phyloP scores from a whole-genome alignment of 2,797 vertebrate genomes.

The Smutsia temminckii region DNA sequence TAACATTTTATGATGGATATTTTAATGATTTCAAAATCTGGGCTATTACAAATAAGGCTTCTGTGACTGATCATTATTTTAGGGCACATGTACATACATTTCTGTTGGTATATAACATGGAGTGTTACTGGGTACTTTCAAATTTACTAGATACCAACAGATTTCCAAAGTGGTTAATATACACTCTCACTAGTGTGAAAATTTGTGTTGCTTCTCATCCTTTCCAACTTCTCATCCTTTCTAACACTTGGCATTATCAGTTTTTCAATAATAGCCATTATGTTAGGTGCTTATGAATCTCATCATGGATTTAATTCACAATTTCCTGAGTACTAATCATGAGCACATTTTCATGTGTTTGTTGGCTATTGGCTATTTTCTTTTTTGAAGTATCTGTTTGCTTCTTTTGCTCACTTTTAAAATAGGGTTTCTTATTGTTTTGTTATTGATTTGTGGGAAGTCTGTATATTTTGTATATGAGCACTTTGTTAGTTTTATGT shows the following conservation, averaged over 20 bases:
- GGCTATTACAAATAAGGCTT: not conserved
- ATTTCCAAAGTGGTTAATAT: not conserved
- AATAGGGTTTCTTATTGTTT: not conserved
- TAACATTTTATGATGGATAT: not conserved
- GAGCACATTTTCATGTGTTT: not conserved
- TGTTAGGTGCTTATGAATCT: not conserved
- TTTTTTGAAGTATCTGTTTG: not conserved
- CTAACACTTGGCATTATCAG: not conserved
- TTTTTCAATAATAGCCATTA: not conserved
- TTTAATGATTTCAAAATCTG: not conserved
- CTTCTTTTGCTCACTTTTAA: not conserved
- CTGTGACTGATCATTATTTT: not conserved
- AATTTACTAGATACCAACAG: not conserved
- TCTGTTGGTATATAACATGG: not conserved
- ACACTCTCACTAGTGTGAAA: not conserved
- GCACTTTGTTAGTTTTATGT: not conserved
- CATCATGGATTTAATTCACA: not conserved
- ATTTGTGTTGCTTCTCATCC: not conserved
- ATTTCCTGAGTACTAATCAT: slow-evolving; percentile 3
- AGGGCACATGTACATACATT: not conserved
- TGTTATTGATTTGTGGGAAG: not conserved
- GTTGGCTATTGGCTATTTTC: not conserved
- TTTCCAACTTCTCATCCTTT: not conserved
- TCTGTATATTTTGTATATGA: not conserved
- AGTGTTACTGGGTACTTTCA: not conserved